A percentile compares a stretch with the other conserved stretches of the same genome.
phyloP scores from a whole-genome alignment of 2,888 invertebrate genomes.

The Sminthurinus aureus region DNA sequence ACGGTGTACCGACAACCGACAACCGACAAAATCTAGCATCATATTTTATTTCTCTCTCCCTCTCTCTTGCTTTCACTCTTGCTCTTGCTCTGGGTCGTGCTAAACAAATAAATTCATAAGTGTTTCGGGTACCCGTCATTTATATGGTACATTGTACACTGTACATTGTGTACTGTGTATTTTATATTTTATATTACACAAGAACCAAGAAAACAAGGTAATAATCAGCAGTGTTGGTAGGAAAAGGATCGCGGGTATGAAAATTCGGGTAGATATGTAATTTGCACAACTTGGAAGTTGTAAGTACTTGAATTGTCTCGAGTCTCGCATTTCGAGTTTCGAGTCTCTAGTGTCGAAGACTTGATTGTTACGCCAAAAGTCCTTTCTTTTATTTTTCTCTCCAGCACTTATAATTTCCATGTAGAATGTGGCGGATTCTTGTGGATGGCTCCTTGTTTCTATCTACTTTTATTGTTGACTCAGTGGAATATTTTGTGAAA shows the following conservation, averaged over 20 bases:
- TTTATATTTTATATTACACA: neutral
- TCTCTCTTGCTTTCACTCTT: neutral
- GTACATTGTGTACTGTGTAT: neutral
- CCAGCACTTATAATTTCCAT: neutral
- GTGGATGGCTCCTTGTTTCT: neutral
- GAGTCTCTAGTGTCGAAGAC: neutral
- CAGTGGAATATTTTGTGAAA: conserved; percentile 13
- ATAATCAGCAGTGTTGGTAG: no score
- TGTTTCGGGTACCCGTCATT: no score
- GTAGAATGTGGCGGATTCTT: neutral
- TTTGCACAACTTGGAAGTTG: no score
- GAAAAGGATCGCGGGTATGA: no score
- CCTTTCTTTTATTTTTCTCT: neutral
- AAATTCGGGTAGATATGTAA: no score
- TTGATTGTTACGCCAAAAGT: neutral
- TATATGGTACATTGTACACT: neutral
- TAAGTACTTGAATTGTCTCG: neutral
- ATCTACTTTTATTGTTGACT: neutral
- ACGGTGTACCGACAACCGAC: no score
- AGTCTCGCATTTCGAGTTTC: no score
- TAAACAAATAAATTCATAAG: no score
- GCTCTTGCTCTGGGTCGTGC: no score
- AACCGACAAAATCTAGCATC: neutral
- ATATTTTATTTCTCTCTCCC: neutral
- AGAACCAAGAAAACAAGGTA: neutral